Evolutionary conservation across 2,113 vertebrate genomes (phyloP).

Genomic region (Patagioenas fasciata): DNA sequence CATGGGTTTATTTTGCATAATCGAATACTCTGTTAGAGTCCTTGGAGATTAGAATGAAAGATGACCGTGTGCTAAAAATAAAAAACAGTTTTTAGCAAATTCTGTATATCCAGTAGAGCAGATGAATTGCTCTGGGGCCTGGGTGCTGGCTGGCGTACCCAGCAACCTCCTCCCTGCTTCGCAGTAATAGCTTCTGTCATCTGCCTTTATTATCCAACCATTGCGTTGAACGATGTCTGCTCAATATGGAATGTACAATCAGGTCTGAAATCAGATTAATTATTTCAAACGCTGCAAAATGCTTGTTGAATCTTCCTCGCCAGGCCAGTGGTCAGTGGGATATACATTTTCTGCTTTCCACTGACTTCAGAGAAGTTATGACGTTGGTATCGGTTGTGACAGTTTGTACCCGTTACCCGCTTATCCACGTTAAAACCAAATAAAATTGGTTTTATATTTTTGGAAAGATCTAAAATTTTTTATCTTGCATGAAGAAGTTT

Average conservation of each 20-base stretch:
- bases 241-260: constrained; percentile 24
- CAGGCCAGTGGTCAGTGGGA: neutral
- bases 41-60: constrained; percentile 54
- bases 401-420: neutral
- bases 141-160: neutral
- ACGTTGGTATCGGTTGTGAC: neutral
- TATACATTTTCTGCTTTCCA: neutral
- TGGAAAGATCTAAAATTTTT: neutral
- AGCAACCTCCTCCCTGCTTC: neutral
- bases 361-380: neutral
- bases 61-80: constrained; percentile 33
- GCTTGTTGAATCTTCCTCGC: neutral
- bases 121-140: constrained; percentile 35
- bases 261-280: neutral
- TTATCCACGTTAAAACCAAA: neutral
- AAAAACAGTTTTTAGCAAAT: constrained; percentile 35
- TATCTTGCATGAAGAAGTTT: neutral
- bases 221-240: neutral
- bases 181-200: constrained; percentile 24
- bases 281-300: neutral
- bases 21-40: constrained; percentile 43
- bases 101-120: neutral
- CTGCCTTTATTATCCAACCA: neutral
- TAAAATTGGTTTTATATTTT: neutral
- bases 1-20: constrained; percentile 50